phyloP scores from a whole-genome alignment of 2,113 vertebrate species.

The Amazona guildingii region DNA sequence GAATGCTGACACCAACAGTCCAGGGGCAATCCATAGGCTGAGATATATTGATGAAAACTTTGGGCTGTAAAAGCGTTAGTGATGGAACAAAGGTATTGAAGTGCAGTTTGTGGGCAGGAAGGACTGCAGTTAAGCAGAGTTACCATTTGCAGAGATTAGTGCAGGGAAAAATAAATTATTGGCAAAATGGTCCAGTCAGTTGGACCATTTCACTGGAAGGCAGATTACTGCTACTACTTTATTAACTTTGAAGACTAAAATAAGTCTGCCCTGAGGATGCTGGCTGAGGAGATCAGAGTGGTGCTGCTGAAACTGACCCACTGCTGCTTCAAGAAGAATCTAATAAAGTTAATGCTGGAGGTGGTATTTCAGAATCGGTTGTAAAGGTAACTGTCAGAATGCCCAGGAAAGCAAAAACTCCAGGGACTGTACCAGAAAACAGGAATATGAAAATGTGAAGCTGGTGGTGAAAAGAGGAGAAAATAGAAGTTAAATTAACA shows the following conservation, averaged over 20 bases:
- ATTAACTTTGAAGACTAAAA: constrained; percentile 6
- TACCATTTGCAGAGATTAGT: neutral
- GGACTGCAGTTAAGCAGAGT: neutral
- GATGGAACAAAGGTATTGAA: neutral
- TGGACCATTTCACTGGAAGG: neutral
- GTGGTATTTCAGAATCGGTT: neutral
- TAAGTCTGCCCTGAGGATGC: neutral
- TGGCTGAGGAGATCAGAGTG: neutral
- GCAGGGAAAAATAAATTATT: neutral
- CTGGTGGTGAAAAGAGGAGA: neutral
- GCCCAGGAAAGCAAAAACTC: neutral
- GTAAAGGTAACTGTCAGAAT: neutral
- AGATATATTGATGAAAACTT: neutral
- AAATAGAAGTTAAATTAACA: constrained; percentile 46
- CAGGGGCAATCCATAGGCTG: neutral
- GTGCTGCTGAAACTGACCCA: neutral
- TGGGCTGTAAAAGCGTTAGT: neutral
- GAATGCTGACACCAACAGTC: neutral
- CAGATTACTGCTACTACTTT: neutral
- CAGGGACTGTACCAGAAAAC: neutral
- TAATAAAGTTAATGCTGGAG: constrained; percentile 8
- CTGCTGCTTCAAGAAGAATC: neutral
- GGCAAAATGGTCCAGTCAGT: neutral
- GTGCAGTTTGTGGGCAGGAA: neutral
- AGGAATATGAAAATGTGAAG: neutral